These are phyloP conservation scores for Macheiramphus alcinus DNA, from an alignment of 2,113 vertebrate species.

Conservation along the genomic window DNA sequence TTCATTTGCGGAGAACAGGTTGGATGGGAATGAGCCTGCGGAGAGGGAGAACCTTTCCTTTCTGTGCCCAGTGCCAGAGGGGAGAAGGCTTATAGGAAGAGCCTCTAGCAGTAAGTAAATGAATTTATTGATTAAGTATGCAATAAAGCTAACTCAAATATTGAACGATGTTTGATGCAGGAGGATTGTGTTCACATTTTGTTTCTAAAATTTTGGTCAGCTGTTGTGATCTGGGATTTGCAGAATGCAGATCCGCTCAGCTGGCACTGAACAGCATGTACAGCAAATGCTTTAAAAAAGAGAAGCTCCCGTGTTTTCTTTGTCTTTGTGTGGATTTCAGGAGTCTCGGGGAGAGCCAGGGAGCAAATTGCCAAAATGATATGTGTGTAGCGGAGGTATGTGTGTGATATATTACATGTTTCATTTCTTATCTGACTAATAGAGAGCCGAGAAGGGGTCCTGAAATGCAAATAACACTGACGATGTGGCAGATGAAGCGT, in stretches of 20 bases:
- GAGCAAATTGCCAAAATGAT: neutral
- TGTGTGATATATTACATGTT: neutral
- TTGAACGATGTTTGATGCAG: neutral
- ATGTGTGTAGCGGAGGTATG: accelerated
- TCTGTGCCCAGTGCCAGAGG: neutral
- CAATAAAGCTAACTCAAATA: neutral
- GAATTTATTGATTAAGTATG: neutral
- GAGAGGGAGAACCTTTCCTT: neutral
- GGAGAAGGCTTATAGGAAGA: neutral
- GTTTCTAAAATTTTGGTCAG: neutral
- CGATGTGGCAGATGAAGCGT: neutral
- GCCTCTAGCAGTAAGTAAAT: neutral
- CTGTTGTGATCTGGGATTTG: neutral
- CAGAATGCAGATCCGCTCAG: neutral
- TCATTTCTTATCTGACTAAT: neutral
- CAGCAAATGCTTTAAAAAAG: neutral
- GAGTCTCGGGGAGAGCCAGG: neutral
- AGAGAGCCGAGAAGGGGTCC: neutral
- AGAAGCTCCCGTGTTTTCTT: neutral
- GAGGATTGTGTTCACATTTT: neutral
- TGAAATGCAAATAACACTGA: neutral
- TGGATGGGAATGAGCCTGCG: neutral
- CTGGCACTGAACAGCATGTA: neutral
- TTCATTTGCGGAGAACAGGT: neutral
- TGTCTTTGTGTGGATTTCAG: neutral